A percentile compares a stretch with the other conserved stretches of the same genome.
Evolutionary conservation across 2,888 invertebrate genomes (phyloP).

Genomic region (Drosophila merina): DNA sequence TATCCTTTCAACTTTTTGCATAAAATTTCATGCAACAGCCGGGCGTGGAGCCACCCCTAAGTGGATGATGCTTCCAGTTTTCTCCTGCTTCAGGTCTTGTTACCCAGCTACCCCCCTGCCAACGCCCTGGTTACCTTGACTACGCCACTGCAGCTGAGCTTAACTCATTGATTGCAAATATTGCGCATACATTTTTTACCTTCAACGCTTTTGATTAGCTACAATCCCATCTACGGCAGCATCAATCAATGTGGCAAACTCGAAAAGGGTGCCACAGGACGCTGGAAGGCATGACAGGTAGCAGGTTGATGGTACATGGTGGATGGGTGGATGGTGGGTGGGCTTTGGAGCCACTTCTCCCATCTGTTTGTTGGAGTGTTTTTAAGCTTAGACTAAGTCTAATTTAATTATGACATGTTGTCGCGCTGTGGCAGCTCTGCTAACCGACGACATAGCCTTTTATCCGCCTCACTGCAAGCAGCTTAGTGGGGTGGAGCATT

Average conservation of each 20-base stretch:
- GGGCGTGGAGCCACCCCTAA: slow-evolving; percentile 33
- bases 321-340: neutral
- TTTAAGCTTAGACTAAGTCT: slow-evolving; percentile 75
- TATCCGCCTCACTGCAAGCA: slow-evolving; percentile 47
- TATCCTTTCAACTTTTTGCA: slow-evolving; percentile 78
- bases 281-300: neutral
- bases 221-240: slow-evolving; percentile 15
- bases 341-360: neutral
- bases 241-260: slow-evolving; percentile 49
- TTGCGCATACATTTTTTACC: slow-evolving; percentile 66
- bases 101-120: neutral
- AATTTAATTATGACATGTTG: slow-evolving; percentile 79
- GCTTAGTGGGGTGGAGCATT: slow-evolving; percentile 18
- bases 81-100: neutral
- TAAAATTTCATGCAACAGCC: slow-evolving; percentile 76
- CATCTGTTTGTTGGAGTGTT: slow-evolving; percentile 68
- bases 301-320: neutral
- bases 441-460: slow-evolving; percentile 47
- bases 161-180: slow-evolving; percentile 73
- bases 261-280: slow-evolving; percentile 1
- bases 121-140: slow-evolving; percentile 32
- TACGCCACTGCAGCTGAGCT: slow-evolving; percentile 34
- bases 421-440: slow-evolving; percentile 37
- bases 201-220: slow-evolving; percentile 47
- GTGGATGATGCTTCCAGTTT: slow-evolving; percentile 31